Conservation (phyloP, 1,140 invertebrate species). For the Caerostris extrusa region DNA sequence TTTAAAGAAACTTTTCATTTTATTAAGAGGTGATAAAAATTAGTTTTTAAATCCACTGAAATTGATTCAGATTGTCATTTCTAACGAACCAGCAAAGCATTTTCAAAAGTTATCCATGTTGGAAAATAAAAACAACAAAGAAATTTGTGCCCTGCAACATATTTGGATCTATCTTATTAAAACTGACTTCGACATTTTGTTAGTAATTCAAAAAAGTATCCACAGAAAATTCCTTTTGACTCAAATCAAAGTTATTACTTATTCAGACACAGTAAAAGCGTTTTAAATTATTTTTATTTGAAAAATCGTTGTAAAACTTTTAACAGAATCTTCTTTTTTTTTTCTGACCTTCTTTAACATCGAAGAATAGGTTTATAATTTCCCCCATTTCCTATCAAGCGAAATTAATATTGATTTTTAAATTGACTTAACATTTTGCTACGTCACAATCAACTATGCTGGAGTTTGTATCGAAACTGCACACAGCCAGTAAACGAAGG, state of each 20-base stretch:
- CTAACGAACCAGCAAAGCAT: too few relatives aligned
- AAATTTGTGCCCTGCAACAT: too few relatives aligned
- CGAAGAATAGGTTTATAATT: background rate
- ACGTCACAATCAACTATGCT: background rate
- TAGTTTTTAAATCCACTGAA: too few relatives aligned
- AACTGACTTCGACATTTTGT: too few relatives aligned
- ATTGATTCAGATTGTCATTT: too few relatives aligned
- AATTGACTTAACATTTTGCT: background rate
- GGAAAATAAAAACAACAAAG: too few relatives aligned
- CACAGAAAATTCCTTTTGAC: background rate
- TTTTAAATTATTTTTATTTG: background rate
- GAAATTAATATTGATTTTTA: background rate
- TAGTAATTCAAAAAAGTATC: too few relatives aligned
- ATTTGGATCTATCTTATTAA: too few relatives aligned
- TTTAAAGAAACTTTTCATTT: too few relatives aligned
- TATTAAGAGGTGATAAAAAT: too few relatives aligned
- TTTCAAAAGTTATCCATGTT: too few relatives aligned
- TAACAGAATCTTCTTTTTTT: background rate
- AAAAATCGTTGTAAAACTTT: background rate
- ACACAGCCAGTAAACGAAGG: background rate
- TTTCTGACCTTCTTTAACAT: background rate
- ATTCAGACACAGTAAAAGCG: background rate
- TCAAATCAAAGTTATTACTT: background rate
- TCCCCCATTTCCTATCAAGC: background rate
- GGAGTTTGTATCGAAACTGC: background rate